Evolutionary conservation across 2,113 vertebrate species (phyloP), one percentile per base, ranked within the genome.

Genomic region (Proteles cristata): DNA sequence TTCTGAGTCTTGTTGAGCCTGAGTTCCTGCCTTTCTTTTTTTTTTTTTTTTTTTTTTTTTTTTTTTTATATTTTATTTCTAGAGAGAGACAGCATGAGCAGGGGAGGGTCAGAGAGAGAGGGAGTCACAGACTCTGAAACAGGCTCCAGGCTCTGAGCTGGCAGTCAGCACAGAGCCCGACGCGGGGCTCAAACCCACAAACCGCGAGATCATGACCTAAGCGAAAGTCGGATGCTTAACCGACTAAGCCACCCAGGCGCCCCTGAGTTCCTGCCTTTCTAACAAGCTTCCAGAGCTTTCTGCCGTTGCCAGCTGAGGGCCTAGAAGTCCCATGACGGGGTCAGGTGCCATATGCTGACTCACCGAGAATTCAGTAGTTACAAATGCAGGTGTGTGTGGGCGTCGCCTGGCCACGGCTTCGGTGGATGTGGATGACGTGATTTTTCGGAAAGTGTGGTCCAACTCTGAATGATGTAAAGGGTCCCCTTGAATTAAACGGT

Each of bases 271-370:
- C 85, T 63, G 55, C 28, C 9, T 11, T 14, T 83, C 68, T 84
- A 7, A 61, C 17, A 16, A 0, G 16, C 39, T 48, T 25, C 21
- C 31, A 5, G 31, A 61, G 11, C 39, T 33, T 4, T 2, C 45
- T 14, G 50, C 4, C 17, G 16, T 39, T 50, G n/a, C 68, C n/a
- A 7, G 61, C 53, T 2, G 0, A 2, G 0, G 19, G 23, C 4
- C 39, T 19, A 3, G 61, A n/a, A 28, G 83, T 7, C 15, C 4
- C 3, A 4, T 1, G 23, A 25, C 6, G 8, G 35, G 85, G 5
- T 45, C 53, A 82, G 74, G 17, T 28, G 11, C 66, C 33, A 0
- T 15, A 1, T 74, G 58, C 9, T 21, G 45, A 48, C 8, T 66
- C 80, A 0, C 21, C 4, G 28, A 39, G 50, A 94, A 82, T 45